phyloP scores from a whole-genome alignment of 2,797 vertebrate genomes.

The Aselliscus stoliczkanus region DNA sequence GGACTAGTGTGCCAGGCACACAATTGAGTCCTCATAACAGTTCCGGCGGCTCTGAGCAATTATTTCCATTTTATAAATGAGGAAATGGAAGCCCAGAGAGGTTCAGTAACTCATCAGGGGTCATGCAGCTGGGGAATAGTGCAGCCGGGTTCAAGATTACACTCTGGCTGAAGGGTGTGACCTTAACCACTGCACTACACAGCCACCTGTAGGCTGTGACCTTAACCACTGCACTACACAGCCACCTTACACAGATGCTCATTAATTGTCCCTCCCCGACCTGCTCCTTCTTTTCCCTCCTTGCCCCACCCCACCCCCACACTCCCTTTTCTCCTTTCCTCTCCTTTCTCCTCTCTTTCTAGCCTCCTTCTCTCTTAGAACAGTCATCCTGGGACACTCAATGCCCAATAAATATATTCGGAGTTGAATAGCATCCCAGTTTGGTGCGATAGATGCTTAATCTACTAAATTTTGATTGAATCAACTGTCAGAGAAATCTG shows the following conservation, averaged over 20 bases:
- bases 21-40: fast-evolving
- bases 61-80: not conserved
- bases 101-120: not conserved
- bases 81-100: not conserved
- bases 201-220: not conserved
- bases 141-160: not conserved
- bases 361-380: not conserved
- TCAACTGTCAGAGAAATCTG: not conserved
- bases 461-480: not conserved
- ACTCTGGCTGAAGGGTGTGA: not conserved
- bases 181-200: not conserved
- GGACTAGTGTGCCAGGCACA: not conserved
- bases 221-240: not conserved
- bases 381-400: not conserved
- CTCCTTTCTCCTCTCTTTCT: too few species aligned
- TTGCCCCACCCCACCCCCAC: not conserved
- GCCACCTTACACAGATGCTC: not conserved
- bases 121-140: not conserved
- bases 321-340: too few species aligned
- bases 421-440: not conserved
- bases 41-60: not conserved
- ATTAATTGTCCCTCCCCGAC: too few species aligned
- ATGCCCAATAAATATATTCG: not conserved
- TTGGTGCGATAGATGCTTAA: not conserved
- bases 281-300: too few species aligned